A percentile compares a stretch with the other conserved stretches of the same genome.
Conservation (phyloP, 2,113 vertebrate species). For the Machaerirhynchus nigripectus region DNA sequence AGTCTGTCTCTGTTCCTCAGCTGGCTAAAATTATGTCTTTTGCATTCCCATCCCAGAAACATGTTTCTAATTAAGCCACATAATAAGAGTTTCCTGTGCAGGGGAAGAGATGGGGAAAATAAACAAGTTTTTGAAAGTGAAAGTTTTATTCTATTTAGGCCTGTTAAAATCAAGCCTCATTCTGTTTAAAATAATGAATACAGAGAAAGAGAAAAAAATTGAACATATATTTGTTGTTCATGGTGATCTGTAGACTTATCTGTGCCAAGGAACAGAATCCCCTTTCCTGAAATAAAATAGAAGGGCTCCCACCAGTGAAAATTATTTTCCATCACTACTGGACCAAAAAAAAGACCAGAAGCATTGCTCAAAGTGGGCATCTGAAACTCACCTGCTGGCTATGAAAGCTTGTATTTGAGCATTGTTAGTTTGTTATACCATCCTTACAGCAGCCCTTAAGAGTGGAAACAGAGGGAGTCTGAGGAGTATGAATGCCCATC, state of each 20-base stretch:
- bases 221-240: neutral
- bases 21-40: slow-evolving; percentile 58
- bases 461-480: neutral
- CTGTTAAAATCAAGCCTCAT: neutral
- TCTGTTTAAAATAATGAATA: slow-evolving; percentile 14
- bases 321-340: neutral
- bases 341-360: neutral
- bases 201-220: neutral
- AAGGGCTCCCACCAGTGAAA: neutral
- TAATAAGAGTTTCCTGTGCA: slow-evolving; percentile 38
- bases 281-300: slow-evolving; percentile 2
- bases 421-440: neutral
- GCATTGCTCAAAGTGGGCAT: neutral
- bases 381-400: neutral
- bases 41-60: slow-evolving; percentile 36
- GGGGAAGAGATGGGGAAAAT: slow-evolving; percentile 25
- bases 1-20: slow-evolving; percentile 45
- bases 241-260: neutral
- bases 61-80: slow-evolving; percentile 61
- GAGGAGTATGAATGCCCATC: neutral
- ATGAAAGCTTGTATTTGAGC: neutral
- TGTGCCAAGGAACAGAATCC: neutral
- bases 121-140: slow-evolving; percentile 31
- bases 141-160: slow-evolving; percentile 12
- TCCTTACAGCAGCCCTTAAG: neutral